These are phyloP conservation scores for Lithosia quadra DNA, from an alignment of 2,888 invertebrate species.

Conservation along the genomic window DNA sequence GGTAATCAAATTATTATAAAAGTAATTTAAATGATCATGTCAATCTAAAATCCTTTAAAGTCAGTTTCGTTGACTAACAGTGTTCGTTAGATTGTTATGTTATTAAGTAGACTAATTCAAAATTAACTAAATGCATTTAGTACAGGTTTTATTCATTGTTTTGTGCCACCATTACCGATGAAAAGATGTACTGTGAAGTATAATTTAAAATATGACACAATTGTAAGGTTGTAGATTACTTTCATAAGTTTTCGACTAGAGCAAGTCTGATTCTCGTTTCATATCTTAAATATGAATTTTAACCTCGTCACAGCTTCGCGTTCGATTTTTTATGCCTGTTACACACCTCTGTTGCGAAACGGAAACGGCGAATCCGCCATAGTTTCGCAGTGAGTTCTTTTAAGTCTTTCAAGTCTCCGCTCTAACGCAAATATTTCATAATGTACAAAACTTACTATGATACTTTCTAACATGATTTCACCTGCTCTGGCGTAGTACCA, in stretches of 20 bases:
- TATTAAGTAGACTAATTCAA: constrained; percentile 1
- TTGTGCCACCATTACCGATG: background rate
- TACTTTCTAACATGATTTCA: too few species aligned
- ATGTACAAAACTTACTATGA: too few species aligned
- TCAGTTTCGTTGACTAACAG: background rate
- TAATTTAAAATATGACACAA: background rate
- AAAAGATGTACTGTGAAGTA: background rate
- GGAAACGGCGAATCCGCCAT: too few species aligned
- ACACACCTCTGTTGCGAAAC: too few species aligned
- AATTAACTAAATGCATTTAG: constrained; percentile 3
- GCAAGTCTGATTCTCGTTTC: background rate
- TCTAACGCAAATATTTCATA: too few species aligned
- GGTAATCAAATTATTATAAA: too few species aligned
- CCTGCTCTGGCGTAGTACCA: too few species aligned
- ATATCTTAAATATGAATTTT: background rate
- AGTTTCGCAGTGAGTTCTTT: too few species aligned
- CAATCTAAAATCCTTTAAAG: too few species aligned
- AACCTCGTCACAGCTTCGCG: background rate
- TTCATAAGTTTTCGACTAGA: too few species aligned
- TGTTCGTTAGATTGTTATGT: background rate
- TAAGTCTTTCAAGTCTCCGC: too few species aligned
- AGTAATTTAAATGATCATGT: too few species aligned
- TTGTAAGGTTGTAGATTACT: background rate
- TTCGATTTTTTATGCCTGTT: background rate
- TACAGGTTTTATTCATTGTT: background rate